Evolutionary conservation across 2,113 vertebrate genomes (phyloP), one percentile per base, ranked within the genome.

Genomic region (Muntiacus muntjak): DNA sequence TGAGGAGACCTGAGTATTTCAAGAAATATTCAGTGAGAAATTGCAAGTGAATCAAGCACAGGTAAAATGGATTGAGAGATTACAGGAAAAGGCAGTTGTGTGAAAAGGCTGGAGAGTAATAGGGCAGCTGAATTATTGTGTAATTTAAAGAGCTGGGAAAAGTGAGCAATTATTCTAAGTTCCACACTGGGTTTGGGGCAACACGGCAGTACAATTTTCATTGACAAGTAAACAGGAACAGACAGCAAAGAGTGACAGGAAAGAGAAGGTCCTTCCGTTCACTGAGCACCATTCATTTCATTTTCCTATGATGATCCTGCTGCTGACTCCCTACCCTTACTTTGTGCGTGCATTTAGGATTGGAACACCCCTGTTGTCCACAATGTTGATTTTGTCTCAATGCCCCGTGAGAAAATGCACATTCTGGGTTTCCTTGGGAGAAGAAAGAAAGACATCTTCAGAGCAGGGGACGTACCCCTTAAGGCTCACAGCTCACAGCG

Each of bases 161-260:
- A 89, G 5, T 87, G 36, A 89, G 17, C 15, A 2, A 16, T 74
- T 57, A 26, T 33, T 93, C n/a, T 57, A 7, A 21, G n/a, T 67
- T 82, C 62, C 12, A 84, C 26, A 55, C 0, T 55, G 86, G 43
- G 9, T 40, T 52, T 87, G 15, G 11, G 47, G 33, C 28, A 11
- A 78, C 10, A 43, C 3, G 47, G 12, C 4, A 28, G 43, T 83
- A 45, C 15, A n/a, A 6, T 50, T 40, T 71, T 82, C 40, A 11
- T 36, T 1, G n/a, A 14, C 4, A 26, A 6, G 28, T 79, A 60
- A 36, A 17, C 0, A 7, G 7, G 10, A 62, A 5, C 17, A 62
- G 40, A 45, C 58, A 55, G 40, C 23, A 50, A 14, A 36, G 57
- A 8, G 47, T 47, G 57, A 19, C 25, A 74, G 25, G 19, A 40